Conservation (phyloP, 2,888 invertebrate genomes). For the Cheilosia grossa region DNA sequence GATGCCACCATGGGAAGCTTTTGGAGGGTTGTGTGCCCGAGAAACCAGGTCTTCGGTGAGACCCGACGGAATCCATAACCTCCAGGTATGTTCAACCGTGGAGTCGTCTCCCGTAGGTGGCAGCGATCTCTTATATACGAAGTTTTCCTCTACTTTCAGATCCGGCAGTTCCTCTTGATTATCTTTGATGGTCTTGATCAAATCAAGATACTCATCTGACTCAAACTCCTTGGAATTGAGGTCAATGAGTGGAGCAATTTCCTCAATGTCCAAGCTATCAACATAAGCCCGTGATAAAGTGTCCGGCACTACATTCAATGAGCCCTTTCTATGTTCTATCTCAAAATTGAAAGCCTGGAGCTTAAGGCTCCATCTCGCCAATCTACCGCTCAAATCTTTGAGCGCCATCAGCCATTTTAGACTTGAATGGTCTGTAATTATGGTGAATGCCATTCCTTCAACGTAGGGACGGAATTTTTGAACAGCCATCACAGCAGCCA, state of each 20-base stretch:
- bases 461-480: slow-evolving; percentile 56
- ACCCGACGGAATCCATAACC: slow-evolving; percentile 38
- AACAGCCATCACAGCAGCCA: slow-evolving; percentile 32
- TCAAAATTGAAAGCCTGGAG: slow-evolving; percentile 69
- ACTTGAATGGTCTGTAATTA: slow-evolving; percentile 76
- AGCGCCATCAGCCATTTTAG: slow-evolving; percentile 74
- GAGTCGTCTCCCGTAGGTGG: not conserved
- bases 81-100: slow-evolving; percentile 6
- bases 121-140: slow-evolving; percentile 6
- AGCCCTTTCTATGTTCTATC: slow-evolving; percentile 76
- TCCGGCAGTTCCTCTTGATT: slow-evolving; percentile 13
- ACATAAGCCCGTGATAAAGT: not conserved
- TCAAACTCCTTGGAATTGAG: slow-evolving; percentile 17
- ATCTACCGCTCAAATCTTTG: slow-evolving; percentile 75
- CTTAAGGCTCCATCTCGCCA: slow-evolving; percentile 75
- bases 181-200: not conserved
- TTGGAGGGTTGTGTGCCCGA: slow-evolving; percentile 29
- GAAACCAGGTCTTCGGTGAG: slow-evolving; percentile 16
- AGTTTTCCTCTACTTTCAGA: slow-evolving; percentile 12
- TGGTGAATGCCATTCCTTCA: slow-evolving; percentile 46
- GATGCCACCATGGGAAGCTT: slow-evolving; percentile 4
- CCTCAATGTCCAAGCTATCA: slow-evolving; percentile 2
- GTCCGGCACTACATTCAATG: slow-evolving; percentile 21
- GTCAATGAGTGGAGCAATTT: slow-evolving; percentile 12
- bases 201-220: not conserved